phyloP scores from a whole-genome alignment of 2,113 vertebrate species.

The Hyperopisus bebe region DNA sequence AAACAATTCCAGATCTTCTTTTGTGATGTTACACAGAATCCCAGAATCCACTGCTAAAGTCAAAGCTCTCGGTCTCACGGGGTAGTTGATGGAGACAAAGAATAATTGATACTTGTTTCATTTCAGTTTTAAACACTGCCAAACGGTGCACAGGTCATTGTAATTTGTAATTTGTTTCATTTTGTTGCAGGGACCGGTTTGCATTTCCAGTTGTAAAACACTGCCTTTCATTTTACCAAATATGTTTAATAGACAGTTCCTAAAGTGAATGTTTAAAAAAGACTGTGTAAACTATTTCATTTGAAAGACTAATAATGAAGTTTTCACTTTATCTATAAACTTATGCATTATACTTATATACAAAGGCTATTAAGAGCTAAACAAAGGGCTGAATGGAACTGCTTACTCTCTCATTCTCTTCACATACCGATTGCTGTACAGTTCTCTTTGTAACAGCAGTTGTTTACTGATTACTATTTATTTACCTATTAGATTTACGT shows the following conservation, averaged over 20 bases:
- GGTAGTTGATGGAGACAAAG: not conserved
- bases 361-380: not conserved
- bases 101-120: not conserved
- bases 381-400: not conserved
- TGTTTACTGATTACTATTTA: not conserved
- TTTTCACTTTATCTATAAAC: not conserved
- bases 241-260: not conserved
- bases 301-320: not conserved
- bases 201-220: not conserved
- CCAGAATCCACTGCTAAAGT: not conserved
- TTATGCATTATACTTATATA: not conserved
- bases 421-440: not conserved
- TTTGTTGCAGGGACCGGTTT: not conserved
- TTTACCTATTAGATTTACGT: not conserved
- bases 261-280: not conserved
- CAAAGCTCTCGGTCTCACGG: not conserved
- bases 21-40: not conserved
- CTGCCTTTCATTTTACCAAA: not conserved
- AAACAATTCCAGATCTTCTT: not conserved
- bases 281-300: not conserved
- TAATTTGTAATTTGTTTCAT: not conserved
- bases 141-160: not conserved
- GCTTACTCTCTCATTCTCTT: not conserved
- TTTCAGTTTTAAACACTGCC: not conserved
- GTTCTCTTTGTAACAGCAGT: not conserved